phyloP scores from a whole-genome alignment of 2,113 vertebrate species.

The Chloroceryle aenea region DNA sequence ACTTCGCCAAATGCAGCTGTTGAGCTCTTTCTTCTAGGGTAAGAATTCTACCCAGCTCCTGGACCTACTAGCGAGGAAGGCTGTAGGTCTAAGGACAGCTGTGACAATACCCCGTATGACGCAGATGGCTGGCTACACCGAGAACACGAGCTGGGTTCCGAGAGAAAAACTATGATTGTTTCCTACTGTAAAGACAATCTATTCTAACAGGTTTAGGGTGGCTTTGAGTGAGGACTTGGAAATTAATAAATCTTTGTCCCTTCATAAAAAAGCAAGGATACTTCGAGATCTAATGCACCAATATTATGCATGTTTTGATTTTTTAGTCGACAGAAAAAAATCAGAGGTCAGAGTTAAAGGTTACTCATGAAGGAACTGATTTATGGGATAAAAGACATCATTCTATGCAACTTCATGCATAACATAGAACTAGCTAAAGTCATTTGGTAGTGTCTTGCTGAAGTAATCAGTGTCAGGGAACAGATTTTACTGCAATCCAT shows the following conservation, averaged over 20 bases:
- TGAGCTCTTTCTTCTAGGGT: neutral
- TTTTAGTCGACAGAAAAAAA: neutral
- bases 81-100: neutral
- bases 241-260: neutral
- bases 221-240: neutral
- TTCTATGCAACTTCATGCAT: neutral
- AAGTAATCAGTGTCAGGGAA: neutral
- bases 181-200: neutral
- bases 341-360: neutral
- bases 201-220: neutral
- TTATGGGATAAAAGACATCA: neutral
- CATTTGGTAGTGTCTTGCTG: neutral
- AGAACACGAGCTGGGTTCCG: neutral
- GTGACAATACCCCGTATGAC: rapidly evolving
- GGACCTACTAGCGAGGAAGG: neutral
- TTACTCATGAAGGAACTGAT: neutral
- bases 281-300: neutral
- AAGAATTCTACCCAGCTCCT: neutral
- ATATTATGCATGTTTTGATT: neutral
- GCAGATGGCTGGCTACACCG: neutral
- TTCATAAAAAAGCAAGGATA: neutral
- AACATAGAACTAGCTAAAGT: neutral
- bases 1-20: neutral
- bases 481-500: neutral
- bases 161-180: rapidly evolving